These are phyloP conservation scores for Sebastes fasciatus DNA, from an alignment of 2,113 vertebrate genomes.

Conservation along the genomic window DNA sequence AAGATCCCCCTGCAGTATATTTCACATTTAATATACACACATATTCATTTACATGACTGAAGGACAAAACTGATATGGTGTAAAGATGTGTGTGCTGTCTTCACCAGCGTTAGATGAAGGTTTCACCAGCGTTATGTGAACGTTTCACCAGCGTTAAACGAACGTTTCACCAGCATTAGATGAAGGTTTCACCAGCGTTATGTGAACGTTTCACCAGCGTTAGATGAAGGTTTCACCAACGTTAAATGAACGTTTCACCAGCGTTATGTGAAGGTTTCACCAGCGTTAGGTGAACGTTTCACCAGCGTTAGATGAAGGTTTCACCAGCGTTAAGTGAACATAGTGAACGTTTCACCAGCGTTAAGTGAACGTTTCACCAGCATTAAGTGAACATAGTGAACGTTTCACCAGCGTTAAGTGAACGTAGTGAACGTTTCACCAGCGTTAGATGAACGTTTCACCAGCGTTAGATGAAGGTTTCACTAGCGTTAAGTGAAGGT, in stretches of 20 bases:
- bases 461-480: constrained; percentile 33
- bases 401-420: constrained; percentile 17
- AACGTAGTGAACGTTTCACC: constrained; percentile 36
- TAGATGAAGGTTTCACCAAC: constrained; percentile 35
- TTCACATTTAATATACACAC: constrained; percentile 82
- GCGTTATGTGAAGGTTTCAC: constrained; percentile 32
- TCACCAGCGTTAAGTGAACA: constrained; percentile 1
- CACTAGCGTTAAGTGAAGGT: constrained; percentile 16
- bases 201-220: no score
- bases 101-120: constrained; percentile 46
- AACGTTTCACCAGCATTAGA: background rate
- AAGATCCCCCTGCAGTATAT: constrained; percentile 81
- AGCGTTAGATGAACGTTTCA: constrained; percentile 35
- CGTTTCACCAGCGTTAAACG: background rate
- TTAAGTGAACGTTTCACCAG: constrained; percentile 36
- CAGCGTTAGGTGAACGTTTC: constrained; percentile 32
- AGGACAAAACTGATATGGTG: constrained; percentile 64
- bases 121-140: constrained; percentile 21
- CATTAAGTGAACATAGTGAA: no score
- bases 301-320: constrained; percentile 30
- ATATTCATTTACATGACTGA: constrained; percentile 75
- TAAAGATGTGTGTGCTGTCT: constrained; percentile 72
- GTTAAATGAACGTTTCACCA: constrained; percentile 30
- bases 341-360: constrained; percentile 31
- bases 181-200: constrained; percentile 20